A percentile compares a stretch with the other conserved stretches of the same genome.
phyloP scores from a whole-genome alignment of 2,113 vertebrate genomes.

The Panurus biarmicus region DNA sequence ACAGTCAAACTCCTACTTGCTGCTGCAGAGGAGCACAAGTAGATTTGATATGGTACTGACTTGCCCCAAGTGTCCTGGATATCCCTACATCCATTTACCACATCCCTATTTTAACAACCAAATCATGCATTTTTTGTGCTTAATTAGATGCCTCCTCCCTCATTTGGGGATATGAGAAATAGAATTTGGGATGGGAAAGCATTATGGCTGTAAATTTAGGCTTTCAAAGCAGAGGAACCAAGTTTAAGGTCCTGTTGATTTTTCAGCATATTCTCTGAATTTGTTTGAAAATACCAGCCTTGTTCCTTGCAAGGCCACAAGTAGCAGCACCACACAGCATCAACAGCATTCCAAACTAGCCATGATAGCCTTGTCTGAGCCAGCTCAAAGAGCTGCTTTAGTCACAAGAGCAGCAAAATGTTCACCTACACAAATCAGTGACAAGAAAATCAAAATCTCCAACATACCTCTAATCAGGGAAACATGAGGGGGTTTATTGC shows the following conservation, averaged over 20 bases:
- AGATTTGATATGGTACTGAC: neutral
- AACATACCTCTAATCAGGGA: neutral
- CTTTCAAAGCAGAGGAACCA: neutral
- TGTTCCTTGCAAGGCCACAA: neutral
- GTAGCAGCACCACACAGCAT: neutral
- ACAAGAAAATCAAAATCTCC: neutral
- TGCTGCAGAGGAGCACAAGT: neutral
- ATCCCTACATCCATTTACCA: neutral
- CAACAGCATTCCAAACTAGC: neutral
- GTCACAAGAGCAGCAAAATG: neutral
- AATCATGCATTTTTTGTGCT: neutral
- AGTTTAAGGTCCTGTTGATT: neutral
- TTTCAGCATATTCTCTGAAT: neutral
- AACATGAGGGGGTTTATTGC: rapidly evolving
- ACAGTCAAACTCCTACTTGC: neutral
- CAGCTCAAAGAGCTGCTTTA: neutral
- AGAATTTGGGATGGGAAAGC: neutral
- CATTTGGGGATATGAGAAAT: neutral
- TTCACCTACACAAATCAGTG: neutral
- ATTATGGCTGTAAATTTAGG: neutral
- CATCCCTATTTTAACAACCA: neutral
- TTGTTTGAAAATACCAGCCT: neutral
- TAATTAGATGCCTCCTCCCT: neutral
- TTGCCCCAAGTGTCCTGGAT: neutral
- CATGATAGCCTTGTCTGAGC: neutral